Evolutionary conservation across 1,140 invertebrate genomes (phyloP), one percentile per base, ranked within the genome.

Genomic region (Aphis craccivora): DNA sequence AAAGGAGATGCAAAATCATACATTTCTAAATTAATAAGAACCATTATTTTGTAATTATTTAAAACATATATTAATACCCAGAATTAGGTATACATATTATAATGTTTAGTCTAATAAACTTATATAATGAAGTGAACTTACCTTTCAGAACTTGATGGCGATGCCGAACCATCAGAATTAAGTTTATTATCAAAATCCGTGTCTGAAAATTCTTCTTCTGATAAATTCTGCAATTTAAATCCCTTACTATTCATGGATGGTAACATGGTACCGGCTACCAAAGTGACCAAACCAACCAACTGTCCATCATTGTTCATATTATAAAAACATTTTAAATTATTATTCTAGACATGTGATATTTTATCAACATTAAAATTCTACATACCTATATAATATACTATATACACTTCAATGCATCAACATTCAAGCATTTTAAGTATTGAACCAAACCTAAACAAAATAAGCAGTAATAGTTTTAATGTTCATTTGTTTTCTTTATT

Each of bases 141-240:
- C 91, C 91, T 93, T 37, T 86, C 91, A 93, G 91, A 93, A 37
- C 43, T 25, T 11, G 91, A 83, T 18, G 91, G 84, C 25, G 91
- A 83, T 37, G 81, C 55, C 53, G 91, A 86, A 40, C 37, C 37
- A 30, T 51, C 81, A 6, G 91, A 93, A 86, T 93, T 37, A 51
- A 84, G 86, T 20, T 93, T 81, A 93, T 93, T 93, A 86, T 86
- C 86, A 40, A 86, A 35, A 43, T 93, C 91, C 55, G 91, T 86
- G 55, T 93, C 91, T 93, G 91, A 93, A 1, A 81, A 93, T 5
- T 93, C 91, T n/a, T 93, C 91, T 86, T 93, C 91, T 8, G 91
- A 84, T 18, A 37, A 81, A 93, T 93, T 93, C 91, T 93, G 81
- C 35, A 93, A 86, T 83, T 93, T 86, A 84, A 86, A 90, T 90